These are phyloP conservation scores for Dicyrtoma fusca DNA, from an alignment of 2,888 invertebrate species.

Conservation along the genomic window DNA sequence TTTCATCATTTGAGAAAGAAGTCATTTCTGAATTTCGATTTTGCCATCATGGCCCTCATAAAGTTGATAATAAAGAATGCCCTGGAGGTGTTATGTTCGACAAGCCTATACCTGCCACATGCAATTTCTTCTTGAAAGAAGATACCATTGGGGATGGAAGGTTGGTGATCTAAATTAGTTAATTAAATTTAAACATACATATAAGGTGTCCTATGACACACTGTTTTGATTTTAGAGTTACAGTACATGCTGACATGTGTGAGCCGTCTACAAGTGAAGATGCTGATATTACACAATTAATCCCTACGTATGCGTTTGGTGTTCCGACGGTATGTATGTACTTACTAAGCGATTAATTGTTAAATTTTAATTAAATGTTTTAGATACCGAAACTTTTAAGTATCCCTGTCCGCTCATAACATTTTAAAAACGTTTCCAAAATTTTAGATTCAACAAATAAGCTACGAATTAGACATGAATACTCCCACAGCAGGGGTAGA, in stretches of 20 bases:
- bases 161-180: conserved; percentile 5
- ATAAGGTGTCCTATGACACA: conserved; percentile 6
- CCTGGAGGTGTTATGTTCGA: conserved; percentile 34
- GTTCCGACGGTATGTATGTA: too few species aligned
- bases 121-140: conserved; percentile 21
- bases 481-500: too few species aligned
- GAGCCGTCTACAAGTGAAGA: neutral
- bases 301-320: too few species aligned
- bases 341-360: too few species aligned
- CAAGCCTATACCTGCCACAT: conserved; percentile 10
- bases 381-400: too few species aligned
- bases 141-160: conserved; percentile 13
- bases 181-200: neutral
- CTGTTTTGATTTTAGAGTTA: too few species aligned
- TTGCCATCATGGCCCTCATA: conserved; percentile 39
- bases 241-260: conserved; percentile 1
- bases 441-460: too few species aligned
- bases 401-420: too few species aligned
- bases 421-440: too few species aligned
- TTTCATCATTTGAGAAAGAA: too few species aligned
- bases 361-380: too few species aligned
- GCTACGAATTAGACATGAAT: too few species aligned
- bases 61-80: conserved; percentile 18
- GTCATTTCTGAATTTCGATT: conserved; percentile 30
- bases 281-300: neutral